Evolutionary conservation across 2,113 vertebrate genomes (phyloP).

Genomic region (Zosterops borbonicus): DNA sequence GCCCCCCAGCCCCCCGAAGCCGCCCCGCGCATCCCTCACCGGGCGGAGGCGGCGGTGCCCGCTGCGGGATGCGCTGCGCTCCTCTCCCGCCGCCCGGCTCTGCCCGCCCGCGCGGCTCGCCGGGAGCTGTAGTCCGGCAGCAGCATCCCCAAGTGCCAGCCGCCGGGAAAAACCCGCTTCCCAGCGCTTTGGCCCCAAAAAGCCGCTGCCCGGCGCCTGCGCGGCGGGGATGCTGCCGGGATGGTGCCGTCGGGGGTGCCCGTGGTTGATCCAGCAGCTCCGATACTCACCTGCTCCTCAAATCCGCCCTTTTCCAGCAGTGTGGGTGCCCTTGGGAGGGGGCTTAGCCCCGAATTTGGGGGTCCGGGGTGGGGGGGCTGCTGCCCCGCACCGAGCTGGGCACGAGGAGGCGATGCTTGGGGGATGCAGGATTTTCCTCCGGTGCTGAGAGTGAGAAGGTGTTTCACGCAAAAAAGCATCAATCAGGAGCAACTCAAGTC

Average conservation of each 20-base stretch:
- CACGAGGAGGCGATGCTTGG: fast-evolving
- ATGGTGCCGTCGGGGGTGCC: not conserved
- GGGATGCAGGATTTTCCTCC: not conserved
- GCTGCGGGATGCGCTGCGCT: not conserved
- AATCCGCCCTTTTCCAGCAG: not conserved
- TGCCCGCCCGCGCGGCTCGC: slow-evolving; percentile 6
- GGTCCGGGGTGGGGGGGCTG: fast-evolving
- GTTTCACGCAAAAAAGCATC: not conserved
- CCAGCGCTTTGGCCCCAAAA: not conserved
- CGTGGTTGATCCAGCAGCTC: fast-evolving
- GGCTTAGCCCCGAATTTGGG: not conserved
- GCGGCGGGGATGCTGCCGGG: not conserved
- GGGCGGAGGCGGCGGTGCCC: not conserved
- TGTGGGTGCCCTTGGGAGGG: not conserved
- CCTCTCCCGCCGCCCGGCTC: not conserved
- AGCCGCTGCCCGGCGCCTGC: fast-evolving
- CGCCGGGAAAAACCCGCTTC: fast-evolving
- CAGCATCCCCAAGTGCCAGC: not conserved
- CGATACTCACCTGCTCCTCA: fast-evolving
- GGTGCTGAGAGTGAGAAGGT: not conserved
- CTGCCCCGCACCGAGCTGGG: not conserved
- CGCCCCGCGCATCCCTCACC: not conserved
- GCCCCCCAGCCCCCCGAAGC: not conserved
- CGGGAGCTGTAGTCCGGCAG: slow-evolving; percentile 42
- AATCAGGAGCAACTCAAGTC: fast-evolving